Conservation (phyloP, 1,140 invertebrate genomes). For the Leucophenga varia region DNA sequence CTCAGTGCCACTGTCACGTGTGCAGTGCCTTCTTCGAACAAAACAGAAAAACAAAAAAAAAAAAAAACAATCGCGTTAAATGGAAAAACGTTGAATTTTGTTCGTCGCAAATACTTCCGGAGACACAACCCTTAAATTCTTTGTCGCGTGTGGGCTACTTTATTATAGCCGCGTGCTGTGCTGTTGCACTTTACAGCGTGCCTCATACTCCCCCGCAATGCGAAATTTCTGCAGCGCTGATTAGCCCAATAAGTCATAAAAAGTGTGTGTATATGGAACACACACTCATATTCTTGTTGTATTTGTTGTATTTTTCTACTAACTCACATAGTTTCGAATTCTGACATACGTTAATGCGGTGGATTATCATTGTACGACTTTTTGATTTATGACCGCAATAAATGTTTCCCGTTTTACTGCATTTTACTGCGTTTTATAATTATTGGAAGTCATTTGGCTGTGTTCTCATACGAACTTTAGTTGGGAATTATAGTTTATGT, state of each 20-base stretch:
- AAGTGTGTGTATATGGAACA: conserved; percentile 44
- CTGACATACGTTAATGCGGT: conserved; percentile 9
- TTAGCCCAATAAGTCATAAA: conserved; percentile 55
- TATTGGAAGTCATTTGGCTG: conserved; percentile 26
- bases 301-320: background rate
- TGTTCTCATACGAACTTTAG: too few species aligned
- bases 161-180: conserved; percentile 10
- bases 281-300: background rate
- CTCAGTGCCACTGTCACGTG: too few species aligned
- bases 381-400: conserved; percentile 54
- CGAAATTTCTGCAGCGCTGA: conserved; percentile 19
- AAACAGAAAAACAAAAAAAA: too few species aligned
- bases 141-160: conserved; percentile 34
- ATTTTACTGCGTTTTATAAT: conserved; percentile 48
- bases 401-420: conserved; percentile 40
- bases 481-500: too few species aligned
- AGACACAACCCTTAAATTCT: background rate
- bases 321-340: conserved; percentile 1
- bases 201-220: background rate
- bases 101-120: conserved; percentile 8
- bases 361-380: conserved; percentile 41
- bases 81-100: conserved; percentile 19
- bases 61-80: conserved; percentile 8
- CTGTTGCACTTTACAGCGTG: conserved; percentile 20
- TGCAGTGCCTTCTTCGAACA: too few species aligned